These are phyloP conservation scores for Chironomus riparius DNA, from an alignment of 2,888 invertebrate genomes.

Conservation along the genomic window DNA sequence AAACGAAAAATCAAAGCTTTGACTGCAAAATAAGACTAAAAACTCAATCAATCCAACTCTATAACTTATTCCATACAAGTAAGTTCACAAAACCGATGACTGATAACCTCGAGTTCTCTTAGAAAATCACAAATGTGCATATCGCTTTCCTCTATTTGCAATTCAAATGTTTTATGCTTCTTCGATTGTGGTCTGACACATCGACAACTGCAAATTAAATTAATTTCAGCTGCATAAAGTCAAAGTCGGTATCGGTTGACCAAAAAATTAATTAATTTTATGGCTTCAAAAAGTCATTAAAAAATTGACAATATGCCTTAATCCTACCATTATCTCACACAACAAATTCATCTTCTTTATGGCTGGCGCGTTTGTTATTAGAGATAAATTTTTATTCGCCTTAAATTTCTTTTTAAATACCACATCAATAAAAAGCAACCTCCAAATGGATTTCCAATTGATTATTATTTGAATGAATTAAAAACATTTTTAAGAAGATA, in stretches of 20 bases:
- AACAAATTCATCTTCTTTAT: background rate
- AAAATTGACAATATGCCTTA: background rate
- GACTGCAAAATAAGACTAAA: background rate
- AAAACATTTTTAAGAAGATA: background rate
- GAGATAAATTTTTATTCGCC: background rate
- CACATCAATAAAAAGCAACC: background rate
- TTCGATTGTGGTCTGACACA: too few species aligned
- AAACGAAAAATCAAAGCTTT: too few species aligned
- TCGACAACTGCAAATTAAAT: too few species aligned
- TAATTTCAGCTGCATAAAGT: background rate
- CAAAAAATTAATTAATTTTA: constrained; percentile 8
- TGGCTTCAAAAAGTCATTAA: background rate
- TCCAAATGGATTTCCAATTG: background rate
- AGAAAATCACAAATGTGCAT: too few species aligned
- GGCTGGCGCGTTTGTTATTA: background rate
- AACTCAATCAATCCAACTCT: too few species aligned
- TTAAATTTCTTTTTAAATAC: background rate
- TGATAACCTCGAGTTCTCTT: background rate
- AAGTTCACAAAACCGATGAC: background rate
- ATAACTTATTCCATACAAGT: too few species aligned
- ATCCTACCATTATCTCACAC: background rate
- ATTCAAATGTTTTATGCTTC: too few species aligned
- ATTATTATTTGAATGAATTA: background rate
- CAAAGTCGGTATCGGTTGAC: background rate
- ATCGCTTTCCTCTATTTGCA: too few species aligned